Percentiles rank a stretch among this genome's conserved stretches.
Evolutionary conservation across 2,888 invertebrate species (phyloP).

Genomic region (Mycalesis mineus): DNA sequence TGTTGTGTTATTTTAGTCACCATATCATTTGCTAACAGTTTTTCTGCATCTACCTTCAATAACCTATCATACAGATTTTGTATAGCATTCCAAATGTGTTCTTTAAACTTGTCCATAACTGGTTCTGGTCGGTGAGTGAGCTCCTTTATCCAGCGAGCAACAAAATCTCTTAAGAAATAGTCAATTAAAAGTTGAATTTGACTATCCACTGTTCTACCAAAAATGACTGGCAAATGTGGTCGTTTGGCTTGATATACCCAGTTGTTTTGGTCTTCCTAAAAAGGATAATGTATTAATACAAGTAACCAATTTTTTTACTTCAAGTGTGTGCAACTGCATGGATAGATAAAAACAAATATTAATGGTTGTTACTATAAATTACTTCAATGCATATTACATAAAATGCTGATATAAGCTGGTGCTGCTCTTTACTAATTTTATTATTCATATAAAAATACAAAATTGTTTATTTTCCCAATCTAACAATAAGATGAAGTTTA

Average conservation of each 20-base stretch:
- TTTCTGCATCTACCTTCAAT: constrained; percentile 87
- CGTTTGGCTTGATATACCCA: constrained; percentile 61
- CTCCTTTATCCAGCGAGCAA: constrained; percentile 85
- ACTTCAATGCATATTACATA: too few species aligned
- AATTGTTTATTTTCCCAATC: too few species aligned
- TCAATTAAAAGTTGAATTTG: constrained; percentile 90
- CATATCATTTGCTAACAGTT: constrained; percentile 89
- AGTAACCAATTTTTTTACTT: too few species aligned
- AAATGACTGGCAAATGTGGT: constrained; percentile 85
- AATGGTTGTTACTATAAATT: too few species aligned
- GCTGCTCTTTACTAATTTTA: too few species aligned
- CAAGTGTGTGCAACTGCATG: too few species aligned
- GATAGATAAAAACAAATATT: too few species aligned
- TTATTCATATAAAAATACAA: too few species aligned
- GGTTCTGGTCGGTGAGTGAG: constrained; percentile 83
- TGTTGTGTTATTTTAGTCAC: constrained; percentile 88
- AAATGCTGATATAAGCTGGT: too few species aligned
- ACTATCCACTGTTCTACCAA: constrained; percentile 90
- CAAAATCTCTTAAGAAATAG: constrained; percentile 87
- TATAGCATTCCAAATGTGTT: constrained; percentile 90
- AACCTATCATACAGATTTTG: constrained; percentile 85
- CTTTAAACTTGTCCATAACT: constrained; percentile 82
- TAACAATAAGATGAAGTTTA: too few species aligned
- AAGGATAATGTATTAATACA: constrained; percentile 2
- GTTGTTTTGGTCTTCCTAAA: constrained; percentile 63